These are phyloP conservation scores for Drosophila kokeensis DNA, from an alignment of 2,888 invertebrate genomes.

Conservation along the genomic window DNA sequence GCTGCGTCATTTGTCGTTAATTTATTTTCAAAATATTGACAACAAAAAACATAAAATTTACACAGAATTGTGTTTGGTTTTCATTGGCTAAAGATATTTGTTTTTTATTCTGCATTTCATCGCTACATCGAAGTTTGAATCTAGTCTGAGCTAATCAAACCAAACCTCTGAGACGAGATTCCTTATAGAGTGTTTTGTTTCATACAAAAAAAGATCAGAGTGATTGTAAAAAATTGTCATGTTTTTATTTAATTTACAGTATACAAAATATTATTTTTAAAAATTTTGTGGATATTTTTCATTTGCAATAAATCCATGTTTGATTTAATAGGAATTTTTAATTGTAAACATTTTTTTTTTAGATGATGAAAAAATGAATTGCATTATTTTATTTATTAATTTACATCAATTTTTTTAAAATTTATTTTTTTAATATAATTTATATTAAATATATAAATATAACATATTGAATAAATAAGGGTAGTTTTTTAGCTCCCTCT, in stretches of 20 bases:
- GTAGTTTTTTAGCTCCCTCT: neutral
- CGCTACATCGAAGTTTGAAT: neutral
- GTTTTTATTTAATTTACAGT: neutral
- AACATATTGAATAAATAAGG: too few relatives aligned
- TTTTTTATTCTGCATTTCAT: neutral
- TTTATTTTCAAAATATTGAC: slow-evolving; percentile 50
- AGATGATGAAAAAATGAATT: too few relatives aligned
- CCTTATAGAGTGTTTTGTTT: neutral
- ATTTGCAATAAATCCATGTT: neutral
- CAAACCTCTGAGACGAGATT: neutral
- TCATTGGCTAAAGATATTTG: neutral
- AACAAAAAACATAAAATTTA: neutral
- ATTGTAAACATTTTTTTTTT: neutral
- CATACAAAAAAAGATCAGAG: neutral
- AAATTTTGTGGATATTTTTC: neutral
- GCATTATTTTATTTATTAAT: too few relatives aligned
- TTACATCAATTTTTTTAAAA: too few relatives aligned
- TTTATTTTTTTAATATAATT: neutral
- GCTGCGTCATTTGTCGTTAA: slow-evolving; percentile 59
- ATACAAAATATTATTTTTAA: neutral
- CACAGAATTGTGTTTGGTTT: neutral
- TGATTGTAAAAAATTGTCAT: rapidly evolving
- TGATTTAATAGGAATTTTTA: neutral
- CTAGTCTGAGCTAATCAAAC: neutral
- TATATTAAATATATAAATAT: too few relatives aligned